Evolutionary conservation across 2,888 invertebrate species (phyloP).

Genomic region (Netelia melanura): DNA sequence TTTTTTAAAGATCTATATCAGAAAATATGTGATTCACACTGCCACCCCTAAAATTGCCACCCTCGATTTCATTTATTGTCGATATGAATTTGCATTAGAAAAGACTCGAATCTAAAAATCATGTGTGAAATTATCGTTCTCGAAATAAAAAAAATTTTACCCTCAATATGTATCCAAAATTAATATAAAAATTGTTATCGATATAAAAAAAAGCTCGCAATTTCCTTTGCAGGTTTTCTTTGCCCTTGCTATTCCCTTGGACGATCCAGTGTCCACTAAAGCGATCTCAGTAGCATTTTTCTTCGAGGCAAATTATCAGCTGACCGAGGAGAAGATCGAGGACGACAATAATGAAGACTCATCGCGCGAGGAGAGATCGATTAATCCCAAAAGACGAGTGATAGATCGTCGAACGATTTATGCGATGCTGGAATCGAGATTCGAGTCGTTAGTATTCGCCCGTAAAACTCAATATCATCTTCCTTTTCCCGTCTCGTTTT

Average conservation of each 20-base stretch:
- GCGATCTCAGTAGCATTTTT: conserved; percentile 91
- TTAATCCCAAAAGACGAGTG: conserved; percentile 64
- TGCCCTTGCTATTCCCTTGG: conserved; percentile 90
- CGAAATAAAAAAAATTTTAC: too few species aligned
- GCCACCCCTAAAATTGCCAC: too few species aligned
- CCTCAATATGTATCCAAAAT: too few species aligned
- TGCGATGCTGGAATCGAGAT: conserved; percentile 78
- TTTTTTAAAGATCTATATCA: too few species aligned
- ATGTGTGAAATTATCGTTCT: too few species aligned
- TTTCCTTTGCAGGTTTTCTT: conserved; percentile 87
- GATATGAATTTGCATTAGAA: too few species aligned
- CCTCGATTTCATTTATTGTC: too few species aligned
- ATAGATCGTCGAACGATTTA: conserved; percentile 77
- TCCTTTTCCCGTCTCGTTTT: neutral
- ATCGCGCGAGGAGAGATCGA: conserved; percentile 62
- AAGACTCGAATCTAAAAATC: too few species aligned
- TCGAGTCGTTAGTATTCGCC: conserved; percentile 76
- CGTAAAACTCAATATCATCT: neutral
- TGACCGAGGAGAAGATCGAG: conserved; percentile 82
- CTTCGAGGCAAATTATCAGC: conserved; percentile 89
- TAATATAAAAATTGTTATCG: too few species aligned
- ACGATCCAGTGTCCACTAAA: conserved; percentile 87
- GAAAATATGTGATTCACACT: too few species aligned
- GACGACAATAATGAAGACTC: conserved; percentile 36
- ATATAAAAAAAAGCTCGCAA: neutral